Conservation (phyloP, 2,888 invertebrate genomes). For the Exephanes ischioxanthus region DNA sequence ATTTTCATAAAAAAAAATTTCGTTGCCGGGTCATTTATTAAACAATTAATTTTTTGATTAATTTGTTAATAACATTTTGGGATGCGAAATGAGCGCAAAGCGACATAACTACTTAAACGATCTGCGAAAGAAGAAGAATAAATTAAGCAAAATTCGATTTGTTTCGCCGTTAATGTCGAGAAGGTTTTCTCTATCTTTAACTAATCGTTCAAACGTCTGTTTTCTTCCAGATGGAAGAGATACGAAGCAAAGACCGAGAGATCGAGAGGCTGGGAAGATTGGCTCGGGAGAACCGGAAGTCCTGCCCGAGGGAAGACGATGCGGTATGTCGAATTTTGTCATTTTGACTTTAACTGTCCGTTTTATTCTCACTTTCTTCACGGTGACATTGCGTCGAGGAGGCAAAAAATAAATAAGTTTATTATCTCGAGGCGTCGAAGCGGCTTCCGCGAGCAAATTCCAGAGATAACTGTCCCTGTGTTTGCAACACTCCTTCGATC, state of each 20-base stretch:
- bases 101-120: too few relatives aligned
- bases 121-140: neutral
- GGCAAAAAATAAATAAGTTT: conserved; percentile 7
- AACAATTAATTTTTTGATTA: too few relatives aligned
- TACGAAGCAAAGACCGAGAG: conserved; percentile 77
- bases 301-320: conserved; percentile 72
- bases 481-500: conserved; percentile 44
- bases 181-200: neutral
- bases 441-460: conserved; percentile 15
- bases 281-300: conserved; percentile 72
- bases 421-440: neutral
- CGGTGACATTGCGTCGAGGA: neutral
- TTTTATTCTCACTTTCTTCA: conserved; percentile 11
- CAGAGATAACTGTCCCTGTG: conserved; percentile 22
- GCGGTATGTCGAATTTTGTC: conserved; percentile 71
- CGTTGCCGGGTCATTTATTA: too few relatives aligned
- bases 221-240: conserved; percentile 78
- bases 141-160: neutral
- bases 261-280: conserved; percentile 79
- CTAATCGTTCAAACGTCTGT: neutral
- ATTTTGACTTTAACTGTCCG: conserved; percentile 8
- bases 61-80: too few relatives aligned
- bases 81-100: too few relatives aligned
- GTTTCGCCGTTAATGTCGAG: neutral
- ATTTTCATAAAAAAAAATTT: too few relatives aligned